phyloP scores from a whole-genome alignment of 2,888 invertebrate species.

The Stenotaenia linearis region DNA sequence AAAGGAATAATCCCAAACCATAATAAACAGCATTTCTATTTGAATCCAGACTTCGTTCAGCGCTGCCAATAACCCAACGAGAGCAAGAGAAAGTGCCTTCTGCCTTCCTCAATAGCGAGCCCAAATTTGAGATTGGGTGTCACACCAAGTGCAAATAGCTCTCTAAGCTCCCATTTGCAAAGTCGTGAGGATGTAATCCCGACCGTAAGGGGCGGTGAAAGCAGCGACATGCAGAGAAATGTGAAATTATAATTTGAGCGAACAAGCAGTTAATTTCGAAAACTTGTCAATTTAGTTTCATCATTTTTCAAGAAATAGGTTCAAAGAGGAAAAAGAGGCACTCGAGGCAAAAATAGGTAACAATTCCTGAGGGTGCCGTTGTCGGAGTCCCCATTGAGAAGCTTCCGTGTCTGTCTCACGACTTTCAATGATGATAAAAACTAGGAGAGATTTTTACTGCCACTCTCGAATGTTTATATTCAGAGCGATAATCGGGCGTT shows the following conservation, averaged over 20 bases:
- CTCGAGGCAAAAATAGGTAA: not conserved
- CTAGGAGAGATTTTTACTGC: not conserved
- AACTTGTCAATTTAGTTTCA: not conserved
- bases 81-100: not conserved
- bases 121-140: not conserved
- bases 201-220: not conserved
- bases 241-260: not conserved
- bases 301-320: not conserved
- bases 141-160: not conserved
- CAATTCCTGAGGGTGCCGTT: not conserved
- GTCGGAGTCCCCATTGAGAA: not conserved
- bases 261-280: not conserved
- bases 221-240: not conserved
- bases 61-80: not conserved
- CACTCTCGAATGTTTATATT: not conserved
- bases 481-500: not conserved
- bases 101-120: not conserved
- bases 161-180: not conserved
- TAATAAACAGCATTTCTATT: no score
- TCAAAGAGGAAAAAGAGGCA: not conserved
- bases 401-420: not conserved
- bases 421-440: not conserved
- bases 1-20: no score
- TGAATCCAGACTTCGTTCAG: no score
- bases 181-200: not conserved